Percentiles rank a stretch among this genome's conserved stretches.
Evolutionary conservation across 2,888 invertebrate genomes (phyloP).

Genomic region (Standfussiana lucernea): DNA sequence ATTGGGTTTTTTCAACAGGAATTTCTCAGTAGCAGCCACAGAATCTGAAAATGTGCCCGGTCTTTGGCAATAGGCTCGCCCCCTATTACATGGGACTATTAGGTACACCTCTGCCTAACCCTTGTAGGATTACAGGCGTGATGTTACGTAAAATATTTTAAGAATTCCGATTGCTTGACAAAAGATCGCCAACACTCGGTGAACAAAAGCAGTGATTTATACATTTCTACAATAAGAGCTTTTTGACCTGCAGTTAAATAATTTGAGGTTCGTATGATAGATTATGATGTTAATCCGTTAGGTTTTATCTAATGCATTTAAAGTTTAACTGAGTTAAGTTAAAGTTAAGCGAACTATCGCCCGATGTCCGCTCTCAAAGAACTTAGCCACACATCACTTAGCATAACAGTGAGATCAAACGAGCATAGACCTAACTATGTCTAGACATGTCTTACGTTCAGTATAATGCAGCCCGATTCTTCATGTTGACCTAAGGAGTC

Average conservation of each 20-base stretch:
- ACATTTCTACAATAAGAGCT: too few species aligned
- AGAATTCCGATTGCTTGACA: too few species aligned
- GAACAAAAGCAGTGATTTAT: not conserved
- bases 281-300: not conserved
- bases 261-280: not conserved
- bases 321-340: conserved; percentile 62
- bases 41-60: too few species aligned
- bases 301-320: not conserved
- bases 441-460: conserved; percentile 38
- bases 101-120: too few species aligned
- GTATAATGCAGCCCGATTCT: not conserved
- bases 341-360: conserved; percentile 81
- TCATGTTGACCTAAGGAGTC: not conserved
- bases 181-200: not conserved
- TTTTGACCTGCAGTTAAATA: not conserved
- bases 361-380: conserved; percentile 85
- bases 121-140: too few species aligned
- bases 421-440: conserved; percentile 67
- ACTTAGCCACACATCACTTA: conserved; percentile 88
- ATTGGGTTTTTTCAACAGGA: too few species aligned
- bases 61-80: too few species aligned
- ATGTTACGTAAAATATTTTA: too few species aligned
- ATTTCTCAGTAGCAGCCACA: too few species aligned
- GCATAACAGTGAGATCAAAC: conserved; percentile 85
- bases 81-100: too few species aligned